Evolutionary conservation across 1,140 invertebrate genomes (phyloP), one percentile per base, ranked within the genome.

Genomic region (Neotoxoptera formosana): DNA sequence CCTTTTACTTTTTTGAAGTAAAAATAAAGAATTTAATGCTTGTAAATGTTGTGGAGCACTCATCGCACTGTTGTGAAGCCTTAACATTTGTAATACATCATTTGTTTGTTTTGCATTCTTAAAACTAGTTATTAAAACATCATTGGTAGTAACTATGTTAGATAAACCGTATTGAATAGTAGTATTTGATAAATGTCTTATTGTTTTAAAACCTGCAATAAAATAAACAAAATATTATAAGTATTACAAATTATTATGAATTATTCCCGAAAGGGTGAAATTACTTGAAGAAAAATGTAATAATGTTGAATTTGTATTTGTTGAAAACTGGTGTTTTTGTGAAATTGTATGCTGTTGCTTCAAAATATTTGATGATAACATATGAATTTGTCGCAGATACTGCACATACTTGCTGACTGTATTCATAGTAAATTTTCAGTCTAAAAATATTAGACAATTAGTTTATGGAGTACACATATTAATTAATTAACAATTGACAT

Each of bases 61-160:
- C 94, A 94, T 94, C 48, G 83, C 94, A 83, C 91, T 36, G 34
- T 90, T 93, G 94, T 94, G 93, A 93, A 60, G 36, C 25, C 93
- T 87, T 86, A 94, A 53, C 23, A 94, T 67, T 56, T 94, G 45
- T 23, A 94, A 51, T 2, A 94, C 67, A 87, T 94, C 91, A 88
- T 47, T 45, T 17, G 93, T 90, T 76, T 94, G 30, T 41, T 53
- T 93, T 45, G 93, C 86, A 41, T 17, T 90, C 36, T 87, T 94
- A 30, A 94, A 93, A 93, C 84, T 93, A 36, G 41, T 53, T 30
- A 94, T 76, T 56, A 94, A 84, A 84, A 93, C 34, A 53, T 94
- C 94, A 56, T 89, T 76, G 7, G 45, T 56, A 41, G 25, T 21
- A 36, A 21, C 2, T 34, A 41, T 25, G 17, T 84, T 53, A 2